Evolutionary conservation across 1,140 invertebrate species (phyloP), one percentile per base, ranked within the genome.

Genomic region (Rhagoletis zephyria): DNA sequence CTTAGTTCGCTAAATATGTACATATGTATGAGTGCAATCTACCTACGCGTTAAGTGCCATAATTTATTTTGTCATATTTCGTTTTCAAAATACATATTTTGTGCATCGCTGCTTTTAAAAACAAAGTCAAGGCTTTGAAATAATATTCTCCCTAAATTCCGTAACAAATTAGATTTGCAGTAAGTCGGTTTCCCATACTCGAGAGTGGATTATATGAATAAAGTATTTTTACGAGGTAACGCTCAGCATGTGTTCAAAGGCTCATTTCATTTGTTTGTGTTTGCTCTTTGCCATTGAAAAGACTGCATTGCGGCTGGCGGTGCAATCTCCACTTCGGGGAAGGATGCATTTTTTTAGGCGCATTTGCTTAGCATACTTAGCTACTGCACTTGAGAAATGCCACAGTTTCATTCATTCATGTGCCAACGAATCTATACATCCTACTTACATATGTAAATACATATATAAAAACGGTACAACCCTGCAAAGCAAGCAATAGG

Each of bases 381-480:
- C 48, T 51, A 19, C 45, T 19, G 48, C 74, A 81, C 74, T 81
- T 81, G 48, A 81, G 48, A 81, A 81, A 30, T 81, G 45, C 6
- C 74, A 81, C 74, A 81, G 48, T 81, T 81, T 81, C 74, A 56
- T 81, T 81, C 45, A 56, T 81, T 51, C n/a, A 48, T 51, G 45
- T n/a, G 1, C n/a, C n/a, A 1, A 51, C 1, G 10, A 30, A 30
- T 30, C 30, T 30, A 0, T 30, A 30, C 30, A 30, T 30, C 30
- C 30, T 30, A 30, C 30, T 30, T 30, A 30, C 30, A 0, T 30
- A 30, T 30, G 1, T 30, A 30, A 30, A 30, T 30, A 30, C 30
- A 0, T 30, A 30, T 30, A 30, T 30, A 30, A 30, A 30, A 30
- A 30, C 30, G 30, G 30, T 30, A 30, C 30, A 30, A 30, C 30